phyloP scores from a whole-genome alignment of 2,113 vertebrate species.

The Procavia capensis region DNA sequence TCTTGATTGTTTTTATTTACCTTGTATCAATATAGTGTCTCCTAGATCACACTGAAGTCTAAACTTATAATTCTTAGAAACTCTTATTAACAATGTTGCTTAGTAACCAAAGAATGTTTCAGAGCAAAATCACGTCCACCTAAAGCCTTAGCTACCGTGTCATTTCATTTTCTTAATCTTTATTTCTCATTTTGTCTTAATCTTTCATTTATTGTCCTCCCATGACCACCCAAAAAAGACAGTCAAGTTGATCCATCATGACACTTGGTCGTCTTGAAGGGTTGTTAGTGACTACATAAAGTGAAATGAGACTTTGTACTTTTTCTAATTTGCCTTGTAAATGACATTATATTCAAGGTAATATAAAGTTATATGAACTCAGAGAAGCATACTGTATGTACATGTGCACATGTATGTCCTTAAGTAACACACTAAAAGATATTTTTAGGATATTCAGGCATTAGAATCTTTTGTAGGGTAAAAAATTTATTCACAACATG shows the following conservation, averaged over 20 bases:
- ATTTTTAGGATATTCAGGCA: background rate
- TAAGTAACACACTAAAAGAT: background rate
- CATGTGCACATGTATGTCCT: background rate
- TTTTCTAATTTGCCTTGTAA: background rate
- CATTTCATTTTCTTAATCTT: constrained; percentile 6
- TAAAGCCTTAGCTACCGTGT: background rate
- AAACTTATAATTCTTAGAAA: constrained; percentile 49
- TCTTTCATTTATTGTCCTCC: background rate
- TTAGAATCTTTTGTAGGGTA: background rate
- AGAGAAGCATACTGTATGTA: background rate
- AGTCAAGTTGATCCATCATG: background rate
- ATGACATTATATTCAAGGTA: constrained; percentile 10
- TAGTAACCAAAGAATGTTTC: constrained; percentile 17
- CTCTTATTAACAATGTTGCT: background rate
- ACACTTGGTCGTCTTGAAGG: background rate
- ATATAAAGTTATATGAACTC: background rate
- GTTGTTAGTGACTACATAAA: background rate
- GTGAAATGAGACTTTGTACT: background rate
- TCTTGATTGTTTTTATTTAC: background rate
- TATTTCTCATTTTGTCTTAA: background rate
- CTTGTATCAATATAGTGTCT: background rate
- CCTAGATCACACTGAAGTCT: background rate
- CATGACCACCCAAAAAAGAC: background rate
- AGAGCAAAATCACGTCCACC: background rate
- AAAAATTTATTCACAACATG: background rate